phyloP scores from a whole-genome alignment of 2,113 vertebrate genomes.

The Phrynosoma blainvillii region DNA sequence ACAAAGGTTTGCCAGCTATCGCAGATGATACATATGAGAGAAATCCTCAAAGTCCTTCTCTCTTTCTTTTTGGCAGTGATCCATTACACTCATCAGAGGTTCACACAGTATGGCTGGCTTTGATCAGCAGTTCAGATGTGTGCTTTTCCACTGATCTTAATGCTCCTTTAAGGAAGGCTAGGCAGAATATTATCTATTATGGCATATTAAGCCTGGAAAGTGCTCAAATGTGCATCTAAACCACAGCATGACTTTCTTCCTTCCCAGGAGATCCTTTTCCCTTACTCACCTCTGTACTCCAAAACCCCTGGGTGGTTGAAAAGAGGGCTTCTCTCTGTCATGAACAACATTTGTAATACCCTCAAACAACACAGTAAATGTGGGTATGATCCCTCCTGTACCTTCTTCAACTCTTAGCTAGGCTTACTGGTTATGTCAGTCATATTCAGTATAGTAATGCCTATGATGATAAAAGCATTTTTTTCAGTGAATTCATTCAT shows the following conservation, averaged over 20 bases:
- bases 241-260: neutral
- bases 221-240: neutral
- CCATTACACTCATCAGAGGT: neutral
- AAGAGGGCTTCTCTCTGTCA: neutral
- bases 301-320: neutral
- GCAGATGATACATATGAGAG: constrained; percentile 21
- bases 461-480: neutral
- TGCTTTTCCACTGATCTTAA: neutral
- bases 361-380: neutral
- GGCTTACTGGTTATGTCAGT: neutral
- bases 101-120: neutral
- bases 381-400: neutral
- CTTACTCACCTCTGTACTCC: neutral
- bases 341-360: too few relatives aligned
- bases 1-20: constrained; percentile 4
- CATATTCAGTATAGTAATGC: neutral
- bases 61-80: neutral
- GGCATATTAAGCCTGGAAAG: neutral
- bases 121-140: neutral
- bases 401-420: neutral
- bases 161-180: neutral
- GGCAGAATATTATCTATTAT: neutral
- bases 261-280: neutral
- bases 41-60: neutral
- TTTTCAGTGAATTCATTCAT: neutral